Conservation (phyloP, 1,140 invertebrate genomes). For the Drosophila kanapiae region DNA sequence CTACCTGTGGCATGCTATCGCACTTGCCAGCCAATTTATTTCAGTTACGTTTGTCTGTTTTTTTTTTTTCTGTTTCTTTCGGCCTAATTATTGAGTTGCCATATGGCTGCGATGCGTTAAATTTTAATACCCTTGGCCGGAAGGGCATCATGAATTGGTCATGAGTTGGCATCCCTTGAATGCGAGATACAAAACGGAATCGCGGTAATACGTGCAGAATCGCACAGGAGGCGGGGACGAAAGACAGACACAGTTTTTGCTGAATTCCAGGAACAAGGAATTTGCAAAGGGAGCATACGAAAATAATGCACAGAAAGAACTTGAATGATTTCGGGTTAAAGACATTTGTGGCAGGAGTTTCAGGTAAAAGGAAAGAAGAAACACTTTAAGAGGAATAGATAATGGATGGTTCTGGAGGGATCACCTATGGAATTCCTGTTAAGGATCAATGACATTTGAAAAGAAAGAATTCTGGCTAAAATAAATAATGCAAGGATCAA, state of each 20-base stretch:
- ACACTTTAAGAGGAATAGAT: not conserved
- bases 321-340: slow-evolving; percentile 13
- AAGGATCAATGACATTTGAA: slow-evolving; percentile 5
- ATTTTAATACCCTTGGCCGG: slow-evolving; percentile 50
- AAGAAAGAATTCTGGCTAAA: not conserved
- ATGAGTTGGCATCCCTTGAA: slow-evolving; percentile 19
- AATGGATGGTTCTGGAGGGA: not conserved
- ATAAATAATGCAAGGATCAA: not conserved
- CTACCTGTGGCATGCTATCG: slow-evolving; percentile 58
- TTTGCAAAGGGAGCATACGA: slow-evolving; percentile 10
- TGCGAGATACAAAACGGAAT: slow-evolving; percentile 3
- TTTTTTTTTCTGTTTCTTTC: slow-evolving; percentile 60
- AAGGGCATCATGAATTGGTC: slow-evolving; percentile 44
- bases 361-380: slow-evolving; percentile 9
- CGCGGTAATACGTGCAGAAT: slow-evolving; percentile 13
- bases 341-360: slow-evolving; percentile 1
- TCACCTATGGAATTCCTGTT: slow-evolving; percentile 6
- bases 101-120: slow-evolving; percentile 65
- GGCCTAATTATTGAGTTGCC: slow-evolving; percentile 66
- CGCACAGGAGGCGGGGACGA: slow-evolving; percentile 3
- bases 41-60: slow-evolving; percentile 34
- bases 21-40: slow-evolving; percentile 78
- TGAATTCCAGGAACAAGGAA: slow-evolving; percentile 32
- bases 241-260: slow-evolving; percentile 4
- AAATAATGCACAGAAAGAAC: slow-evolving; percentile 2